Conservation (phyloP, 2,113 vertebrate species). For the Trochalopteron elliotii region DNA sequence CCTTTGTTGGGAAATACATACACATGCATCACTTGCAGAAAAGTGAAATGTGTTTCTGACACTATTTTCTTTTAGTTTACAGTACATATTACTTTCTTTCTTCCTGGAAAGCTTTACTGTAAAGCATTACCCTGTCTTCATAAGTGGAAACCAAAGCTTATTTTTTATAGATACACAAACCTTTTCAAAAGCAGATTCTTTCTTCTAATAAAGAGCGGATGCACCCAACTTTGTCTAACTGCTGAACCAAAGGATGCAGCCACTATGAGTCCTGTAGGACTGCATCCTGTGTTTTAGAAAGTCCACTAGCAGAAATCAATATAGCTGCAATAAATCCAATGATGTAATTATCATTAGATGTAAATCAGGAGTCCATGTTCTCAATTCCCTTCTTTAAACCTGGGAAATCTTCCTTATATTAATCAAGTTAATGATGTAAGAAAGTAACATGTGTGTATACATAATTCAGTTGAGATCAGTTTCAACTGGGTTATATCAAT, state of each 20-base stretch:
- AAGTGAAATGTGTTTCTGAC: not conserved
- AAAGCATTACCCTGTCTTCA: not conserved
- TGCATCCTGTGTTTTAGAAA: not conserved
- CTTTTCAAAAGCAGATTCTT: not conserved
- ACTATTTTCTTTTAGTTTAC: conserved; percentile 2
- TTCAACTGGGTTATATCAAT: not conserved
- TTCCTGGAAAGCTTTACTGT: not conserved
- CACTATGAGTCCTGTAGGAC: not conserved
- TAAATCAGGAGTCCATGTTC: not conserved
- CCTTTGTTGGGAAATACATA: not conserved
- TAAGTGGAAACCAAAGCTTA: not conserved
- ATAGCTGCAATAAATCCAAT: not conserved
- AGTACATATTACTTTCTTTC: not conserved
- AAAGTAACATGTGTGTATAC: not conserved
- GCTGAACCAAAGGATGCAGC: not conserved
- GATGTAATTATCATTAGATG: not conserved
- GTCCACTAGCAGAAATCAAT: not conserved
- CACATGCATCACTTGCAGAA: not conserved
- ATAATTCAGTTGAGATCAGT: not conserved
- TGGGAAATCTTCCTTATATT: not conserved
- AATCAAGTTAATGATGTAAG: not conserved
- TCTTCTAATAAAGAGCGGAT: not conserved
- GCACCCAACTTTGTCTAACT: not conserved
- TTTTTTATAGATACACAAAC: not conserved
- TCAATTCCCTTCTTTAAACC: not conserved